Percentiles rank a stretch among this genome's conserved stretches.
Evolutionary conservation across 2,888 invertebrate species (phyloP).

Genomic region (Seira ritae): DNA sequence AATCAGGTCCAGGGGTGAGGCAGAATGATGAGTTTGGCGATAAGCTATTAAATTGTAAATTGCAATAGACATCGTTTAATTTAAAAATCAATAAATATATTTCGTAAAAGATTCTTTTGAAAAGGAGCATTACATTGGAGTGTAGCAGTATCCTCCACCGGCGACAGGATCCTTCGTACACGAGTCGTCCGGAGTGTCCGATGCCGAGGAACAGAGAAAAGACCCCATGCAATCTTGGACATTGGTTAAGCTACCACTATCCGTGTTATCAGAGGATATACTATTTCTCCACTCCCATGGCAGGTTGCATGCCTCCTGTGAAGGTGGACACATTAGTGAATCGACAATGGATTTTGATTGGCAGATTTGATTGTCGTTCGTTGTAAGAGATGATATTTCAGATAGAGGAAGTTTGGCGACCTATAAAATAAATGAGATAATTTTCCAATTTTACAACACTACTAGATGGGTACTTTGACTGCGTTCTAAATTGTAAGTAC

Average conservation of each 20-base stretch:
- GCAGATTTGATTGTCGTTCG: constrained; percentile 17
- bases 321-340: constrained; percentile 20
- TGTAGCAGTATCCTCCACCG: constrained; percentile 54
- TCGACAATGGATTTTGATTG: constrained; percentile 35
- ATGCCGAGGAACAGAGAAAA: constrained; percentile 27
- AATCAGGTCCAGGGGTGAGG: constrained; percentile 49
- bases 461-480: too few species aligned
- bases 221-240: constrained; percentile 51
- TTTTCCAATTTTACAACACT: too few species aligned
- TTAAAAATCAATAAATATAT: neutral
- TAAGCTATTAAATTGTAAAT: constrained; percentile 21
- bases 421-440: constrained; percentile 13
- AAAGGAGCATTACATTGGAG: constrained; percentile 50
- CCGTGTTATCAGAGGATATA: constrained; percentile 47
- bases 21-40: constrained; percentile 54
- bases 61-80: neutral
- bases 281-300: constrained; percentile 55
- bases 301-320: constrained; percentile 45
- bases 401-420: constrained; percentile 25
- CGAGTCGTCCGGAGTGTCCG: constrained; percentile 37
- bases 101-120: neutral
- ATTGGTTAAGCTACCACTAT: constrained; percentile 32
- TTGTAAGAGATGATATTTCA: neutral
- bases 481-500: too few species aligned
- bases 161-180: constrained; percentile 49